Percentiles rank a stretch among this genome's conserved stretches.
Conservation (phyloP, 1,140 invertebrate genomes). For the Samia ricini region DNA sequence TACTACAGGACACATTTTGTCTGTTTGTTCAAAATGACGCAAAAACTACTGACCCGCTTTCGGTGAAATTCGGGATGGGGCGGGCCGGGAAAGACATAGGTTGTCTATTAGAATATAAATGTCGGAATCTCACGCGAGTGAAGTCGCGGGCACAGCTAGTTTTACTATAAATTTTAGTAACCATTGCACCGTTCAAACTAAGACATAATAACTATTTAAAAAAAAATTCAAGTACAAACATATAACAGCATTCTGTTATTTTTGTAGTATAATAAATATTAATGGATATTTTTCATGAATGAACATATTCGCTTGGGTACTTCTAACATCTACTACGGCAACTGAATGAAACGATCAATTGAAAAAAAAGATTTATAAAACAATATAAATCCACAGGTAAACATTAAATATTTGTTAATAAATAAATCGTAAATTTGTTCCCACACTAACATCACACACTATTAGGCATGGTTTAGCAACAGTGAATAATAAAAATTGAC, state of each 20-base stretch:
- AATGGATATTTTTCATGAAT: neutral
- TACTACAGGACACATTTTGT: no score
- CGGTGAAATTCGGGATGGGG: no score
- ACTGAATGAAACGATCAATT: conserved; percentile 6
- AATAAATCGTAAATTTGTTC: conserved; percentile 13
- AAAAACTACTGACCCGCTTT: no score
- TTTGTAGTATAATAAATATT: neutral
- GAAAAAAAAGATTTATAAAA: conserved; percentile 5
- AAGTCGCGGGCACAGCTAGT: no score
- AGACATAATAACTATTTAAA: no score
- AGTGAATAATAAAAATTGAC: conserved; percentile 31
- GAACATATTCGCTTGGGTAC: neutral
- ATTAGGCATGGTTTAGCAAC: conserved; percentile 31
- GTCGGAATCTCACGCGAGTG: no score
- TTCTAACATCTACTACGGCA: neutral
- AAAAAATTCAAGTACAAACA: neutral
- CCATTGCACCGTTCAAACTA: no score
- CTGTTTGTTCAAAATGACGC: no score
- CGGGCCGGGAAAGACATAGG: no score
- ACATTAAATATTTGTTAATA: conserved; percentile 8
- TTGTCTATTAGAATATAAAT: no score
- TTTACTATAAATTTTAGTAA: no score
- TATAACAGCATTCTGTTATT: neutral
- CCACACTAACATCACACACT: conserved; percentile 22
- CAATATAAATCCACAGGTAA: neutral